A percentile compares a stretch with the other conserved stretches of the same genome.
Evolutionary conservation across 2,113 vertebrate genomes (phyloP).

Genomic region (Oncorhynchus kisutch): DNA sequence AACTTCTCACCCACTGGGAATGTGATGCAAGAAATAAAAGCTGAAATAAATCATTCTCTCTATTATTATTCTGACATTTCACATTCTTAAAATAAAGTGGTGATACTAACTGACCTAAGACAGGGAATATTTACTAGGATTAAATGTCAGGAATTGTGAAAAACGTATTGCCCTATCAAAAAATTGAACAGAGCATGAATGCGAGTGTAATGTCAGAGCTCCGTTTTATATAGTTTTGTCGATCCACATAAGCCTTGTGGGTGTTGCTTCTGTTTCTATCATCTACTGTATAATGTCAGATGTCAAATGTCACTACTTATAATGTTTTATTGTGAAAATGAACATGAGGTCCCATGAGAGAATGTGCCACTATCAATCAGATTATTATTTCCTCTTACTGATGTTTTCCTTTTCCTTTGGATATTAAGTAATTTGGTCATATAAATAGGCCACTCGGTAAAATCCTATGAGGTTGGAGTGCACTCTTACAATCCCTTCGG

Average conservation of each 20-base stretch:
- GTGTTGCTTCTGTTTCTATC: conserved; percentile 34
- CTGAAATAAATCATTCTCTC: no score
- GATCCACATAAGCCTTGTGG: conserved; percentile 29
- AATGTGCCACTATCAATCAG: conserved; percentile 39
- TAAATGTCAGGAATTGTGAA: no score
- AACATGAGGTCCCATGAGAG: conserved; percentile 42
- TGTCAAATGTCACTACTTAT: conserved; percentile 43
- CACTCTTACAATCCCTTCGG: background rate
- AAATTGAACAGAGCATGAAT: background rate
- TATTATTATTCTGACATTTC: no score
- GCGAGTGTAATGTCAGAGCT: conserved; percentile 12
- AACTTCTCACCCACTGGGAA: no score
- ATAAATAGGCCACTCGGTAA: conserved; percentile 17
- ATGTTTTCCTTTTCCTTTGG: conserved; percentile 26
- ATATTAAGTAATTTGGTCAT: background rate
- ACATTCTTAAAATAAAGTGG: no score
- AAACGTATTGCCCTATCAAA: background rate
- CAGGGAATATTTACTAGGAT: no score
- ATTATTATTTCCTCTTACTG: conserved; percentile 28
- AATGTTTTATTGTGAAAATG: conserved; percentile 33
- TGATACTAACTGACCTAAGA: no score
- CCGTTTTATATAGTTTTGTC: conserved; percentile 20
- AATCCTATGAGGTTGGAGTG: background rate
- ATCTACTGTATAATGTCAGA: conserved; percentile 37
- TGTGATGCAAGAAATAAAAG: no score